phyloP scores from a whole-genome alignment of 2,888 invertebrate species.

The Melolontha melolontha region DNA sequence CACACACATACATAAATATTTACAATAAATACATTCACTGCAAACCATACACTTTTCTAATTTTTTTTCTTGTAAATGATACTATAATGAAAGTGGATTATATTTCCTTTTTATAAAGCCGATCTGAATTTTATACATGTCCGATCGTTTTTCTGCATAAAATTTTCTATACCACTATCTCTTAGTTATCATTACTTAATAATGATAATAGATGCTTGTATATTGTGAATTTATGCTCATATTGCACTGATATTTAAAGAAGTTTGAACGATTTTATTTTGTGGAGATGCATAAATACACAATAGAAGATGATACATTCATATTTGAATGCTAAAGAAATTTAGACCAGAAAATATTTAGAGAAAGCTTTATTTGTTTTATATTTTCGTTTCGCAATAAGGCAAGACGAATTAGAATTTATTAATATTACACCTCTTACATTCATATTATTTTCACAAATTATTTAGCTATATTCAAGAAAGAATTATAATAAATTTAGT shows the following conservation, averaged over 20 bases:
- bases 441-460: no score
- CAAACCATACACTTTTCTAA: conserved; percentile 48
- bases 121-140: conserved; percentile 28
- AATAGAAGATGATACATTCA: conserved; percentile 4
- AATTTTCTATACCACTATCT: conserved; percentile 26
- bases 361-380: neutral
- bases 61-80: conserved; percentile 36
- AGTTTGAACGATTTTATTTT: conserved; percentile 12
- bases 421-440: no score
- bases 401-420: neutral
- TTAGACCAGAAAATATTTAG: conserved; percentile 17
- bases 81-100: conserved; percentile 31
- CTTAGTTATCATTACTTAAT: conserved; percentile 1
- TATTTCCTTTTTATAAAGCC: conserved; percentile 37
- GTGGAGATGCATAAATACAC: conserved; percentile 45
- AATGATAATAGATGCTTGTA: neutral
- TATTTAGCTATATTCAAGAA: no score
- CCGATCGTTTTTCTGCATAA: conserved; percentile 22
- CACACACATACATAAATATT: conserved; percentile 70
- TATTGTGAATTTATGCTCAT: conserved; percentile 46
- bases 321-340: conserved; percentile 8
- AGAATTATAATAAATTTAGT: no score
- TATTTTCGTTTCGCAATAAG: neutral
- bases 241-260: conserved; percentile 34
- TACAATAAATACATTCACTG: conserved; percentile 65